Evolutionary conservation across 2,888 invertebrate genomes (phyloP).

Genomic region (Volucella inflata): DNA sequence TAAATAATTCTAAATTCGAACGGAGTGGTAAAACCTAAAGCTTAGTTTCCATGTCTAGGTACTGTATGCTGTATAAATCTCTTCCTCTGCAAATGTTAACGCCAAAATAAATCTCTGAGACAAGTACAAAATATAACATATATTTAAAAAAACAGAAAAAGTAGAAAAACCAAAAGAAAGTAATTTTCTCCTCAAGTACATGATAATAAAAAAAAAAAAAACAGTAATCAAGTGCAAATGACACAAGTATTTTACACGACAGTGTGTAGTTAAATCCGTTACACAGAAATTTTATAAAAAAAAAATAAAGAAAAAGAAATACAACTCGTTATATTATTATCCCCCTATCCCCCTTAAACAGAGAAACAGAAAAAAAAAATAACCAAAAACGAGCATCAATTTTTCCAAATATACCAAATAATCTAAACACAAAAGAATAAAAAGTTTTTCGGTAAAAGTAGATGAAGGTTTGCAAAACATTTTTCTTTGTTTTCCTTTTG

Average conservation of each 20-base stretch:
- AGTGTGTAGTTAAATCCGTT: conserved; percentile 46
- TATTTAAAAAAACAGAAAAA: conserved; percentile 5
- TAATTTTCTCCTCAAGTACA: conserved; percentile 20
- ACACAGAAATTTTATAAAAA: conserved; percentile 19
- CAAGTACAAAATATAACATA: conserved; percentile 8
- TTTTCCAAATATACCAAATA: conserved; percentile 40
- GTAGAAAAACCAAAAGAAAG: conserved; percentile 20
- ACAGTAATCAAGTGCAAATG: conserved; percentile 53
- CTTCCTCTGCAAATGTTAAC: conserved; percentile 66
- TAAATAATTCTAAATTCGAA: neutral
- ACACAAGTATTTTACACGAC: conserved; percentile 32
- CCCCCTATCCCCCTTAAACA: neutral
- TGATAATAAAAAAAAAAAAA: conserved; percentile 15
- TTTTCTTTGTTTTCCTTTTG: conserved; percentile 74
- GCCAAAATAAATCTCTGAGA: conserved; percentile 69
- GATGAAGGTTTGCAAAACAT: conserved; percentile 76
- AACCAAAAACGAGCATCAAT: conserved; percentile 48
- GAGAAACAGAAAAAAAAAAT: neutral
- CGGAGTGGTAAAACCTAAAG: conserved; percentile 67
- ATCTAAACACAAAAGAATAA: conserved; percentile 60
- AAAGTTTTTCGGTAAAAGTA: conserved; percentile 74
- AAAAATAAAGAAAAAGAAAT: conserved; percentile 4
- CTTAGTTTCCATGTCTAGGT: conserved; percentile 68
- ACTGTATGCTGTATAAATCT: conserved; percentile 64
- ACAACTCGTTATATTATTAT: neutral